Percentiles rank a stretch among this genome's conserved stretches.
phyloP scores from a whole-genome alignment of 2,113 vertebrate species.

The Promerops cafer region DNA sequence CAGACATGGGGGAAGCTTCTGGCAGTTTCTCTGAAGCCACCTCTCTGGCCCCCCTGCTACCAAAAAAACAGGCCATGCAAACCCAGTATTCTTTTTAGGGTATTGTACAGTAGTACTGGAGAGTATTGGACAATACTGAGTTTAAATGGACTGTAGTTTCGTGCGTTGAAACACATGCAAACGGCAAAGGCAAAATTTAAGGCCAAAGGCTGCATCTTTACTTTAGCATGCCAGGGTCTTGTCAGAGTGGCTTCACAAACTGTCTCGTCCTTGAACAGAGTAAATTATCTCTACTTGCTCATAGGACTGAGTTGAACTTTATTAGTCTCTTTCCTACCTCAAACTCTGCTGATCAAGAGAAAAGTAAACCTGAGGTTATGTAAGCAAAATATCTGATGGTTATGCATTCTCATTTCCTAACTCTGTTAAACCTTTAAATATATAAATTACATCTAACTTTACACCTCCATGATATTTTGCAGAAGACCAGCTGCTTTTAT shows the following conservation, averaged over 20 bases:
- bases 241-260: not conserved
- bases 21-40: not conserved
- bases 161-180: not conserved
- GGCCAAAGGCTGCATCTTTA: not conserved
- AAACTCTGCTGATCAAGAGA: not conserved
- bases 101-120: too few relatives aligned
- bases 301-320: not conserved
- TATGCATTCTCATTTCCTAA: not conserved
- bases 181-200: not conserved
- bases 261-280: not conserved
- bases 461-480: not conserved
- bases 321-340: not conserved
- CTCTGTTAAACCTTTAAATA: not conserved
- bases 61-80: not conserved
- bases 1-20: rapidly evolving
- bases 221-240: not conserved
- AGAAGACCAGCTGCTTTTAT: not conserved
- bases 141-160: not conserved
- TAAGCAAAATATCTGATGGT: not conserved
- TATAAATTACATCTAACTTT: not conserved
- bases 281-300: not conserved
- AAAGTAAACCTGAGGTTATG: not conserved
- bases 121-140: not conserved
- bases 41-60: rapidly evolving
- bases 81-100: not conserved